Evolutionary conservation across 2,888 invertebrate species (phyloP).

Genomic region (Agonum fuliginosum): DNA sequence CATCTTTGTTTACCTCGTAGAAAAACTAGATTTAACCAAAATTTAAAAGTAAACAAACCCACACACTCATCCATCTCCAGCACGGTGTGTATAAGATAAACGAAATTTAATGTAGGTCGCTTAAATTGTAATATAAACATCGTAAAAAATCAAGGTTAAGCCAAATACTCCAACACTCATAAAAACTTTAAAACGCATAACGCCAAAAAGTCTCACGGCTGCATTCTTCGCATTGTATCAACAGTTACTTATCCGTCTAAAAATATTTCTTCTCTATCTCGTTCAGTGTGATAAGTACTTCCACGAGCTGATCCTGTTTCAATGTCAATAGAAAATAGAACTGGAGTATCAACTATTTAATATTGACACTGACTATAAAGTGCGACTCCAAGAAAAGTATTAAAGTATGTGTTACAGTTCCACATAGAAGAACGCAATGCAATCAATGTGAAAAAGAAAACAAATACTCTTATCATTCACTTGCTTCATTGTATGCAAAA

Average conservation of each 20-base stretch:
- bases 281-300: background rate
- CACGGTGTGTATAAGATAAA: conserved; percentile 2
- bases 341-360: too few relatives aligned
- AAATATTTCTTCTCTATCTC: background rate
- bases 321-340: too few relatives aligned
- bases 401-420: too few relatives aligned
- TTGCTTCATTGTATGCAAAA: too few relatives aligned
- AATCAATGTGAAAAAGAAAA: too few relatives aligned
- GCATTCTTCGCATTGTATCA: background rate
- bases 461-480: too few relatives aligned
- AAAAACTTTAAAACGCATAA: conserved; percentile 5
- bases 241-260: background rate
- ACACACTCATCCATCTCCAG: background rate
- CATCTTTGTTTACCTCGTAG: background rate
- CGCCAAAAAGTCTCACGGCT: background rate
- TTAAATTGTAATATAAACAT: conserved; percentile 31
- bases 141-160: conserved; percentile 44
- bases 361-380: too few relatives aligned
- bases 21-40: conserved; percentile 34
- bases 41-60: conserved; percentile 28
- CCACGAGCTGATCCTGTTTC: background rate
- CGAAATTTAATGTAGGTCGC: conserved; percentile 25
- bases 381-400: too few relatives aligned
- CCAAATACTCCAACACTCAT: conserved; percentile 8
- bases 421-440: too few relatives aligned